phyloP scores from a whole-genome alignment of 2,113 vertebrate species.

The Phylloscopus whistleri region DNA sequence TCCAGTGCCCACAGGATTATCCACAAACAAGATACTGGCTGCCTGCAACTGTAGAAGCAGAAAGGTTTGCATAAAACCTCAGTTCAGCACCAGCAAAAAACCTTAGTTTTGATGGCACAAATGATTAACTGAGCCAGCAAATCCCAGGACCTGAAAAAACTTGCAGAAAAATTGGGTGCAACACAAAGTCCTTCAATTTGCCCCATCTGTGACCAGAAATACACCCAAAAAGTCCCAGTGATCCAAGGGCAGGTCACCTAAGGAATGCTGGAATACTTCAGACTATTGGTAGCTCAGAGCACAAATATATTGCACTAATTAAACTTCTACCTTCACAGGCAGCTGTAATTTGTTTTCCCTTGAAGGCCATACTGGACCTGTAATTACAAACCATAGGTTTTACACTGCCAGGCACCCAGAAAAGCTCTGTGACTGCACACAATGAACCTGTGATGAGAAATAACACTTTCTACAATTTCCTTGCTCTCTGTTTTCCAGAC shows the following conservation, averaged over 20 bases:
- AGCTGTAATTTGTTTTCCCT: neutral
- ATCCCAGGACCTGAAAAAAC: neutral
- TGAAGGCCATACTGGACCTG: neutral
- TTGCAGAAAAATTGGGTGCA: neutral
- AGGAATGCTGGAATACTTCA: neutral
- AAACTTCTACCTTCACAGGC: neutral
- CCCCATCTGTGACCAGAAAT: neutral
- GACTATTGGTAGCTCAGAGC: neutral
- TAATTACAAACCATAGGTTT: neutral
- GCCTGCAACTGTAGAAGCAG: slow-evolving; percentile 76
- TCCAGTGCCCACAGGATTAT: slow-evolving; percentile 94
- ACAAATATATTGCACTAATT: neutral
- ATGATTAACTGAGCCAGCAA: neutral
- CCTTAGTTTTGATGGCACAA: neutral
- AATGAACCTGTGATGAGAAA: neutral
- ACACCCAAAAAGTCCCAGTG: neutral
- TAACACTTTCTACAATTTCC: neutral
- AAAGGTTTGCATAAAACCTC: neutral
- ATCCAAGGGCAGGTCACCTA: neutral
- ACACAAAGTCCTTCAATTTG: neutral
- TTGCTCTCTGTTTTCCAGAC: neutral
- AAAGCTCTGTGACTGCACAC: neutral
- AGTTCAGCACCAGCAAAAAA: neutral
- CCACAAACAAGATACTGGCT: slow-evolving; percentile 90
- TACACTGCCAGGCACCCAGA: neutral